Percentiles rank a stretch among this genome's conserved stretches.
Conservation (phyloP, 2,113 vertebrate species). For the Psittacus erithacus region DNA sequence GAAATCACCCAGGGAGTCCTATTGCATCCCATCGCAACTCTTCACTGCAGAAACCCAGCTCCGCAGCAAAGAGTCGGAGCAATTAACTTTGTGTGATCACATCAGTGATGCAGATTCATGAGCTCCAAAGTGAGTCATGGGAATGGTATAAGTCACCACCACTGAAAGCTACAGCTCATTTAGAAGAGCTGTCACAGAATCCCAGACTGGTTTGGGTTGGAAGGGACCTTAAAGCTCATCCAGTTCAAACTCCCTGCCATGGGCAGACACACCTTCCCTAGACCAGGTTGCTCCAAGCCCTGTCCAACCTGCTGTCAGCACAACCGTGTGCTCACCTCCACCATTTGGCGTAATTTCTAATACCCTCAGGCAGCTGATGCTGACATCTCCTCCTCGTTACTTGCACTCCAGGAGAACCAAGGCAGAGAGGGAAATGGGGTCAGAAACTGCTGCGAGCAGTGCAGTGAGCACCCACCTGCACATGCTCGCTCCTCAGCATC, state of each 20-base stretch:
- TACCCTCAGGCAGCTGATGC: background rate
- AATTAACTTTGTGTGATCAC: rapidly evolving
- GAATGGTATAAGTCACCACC: background rate
- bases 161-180: background rate
- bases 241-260: background rate
- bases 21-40: background rate
- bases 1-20: background rate
- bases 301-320: background rate
- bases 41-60: background rate
- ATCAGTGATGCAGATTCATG: rapidly evolving
- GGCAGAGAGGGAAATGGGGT: background rate
- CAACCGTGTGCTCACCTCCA: background rate
- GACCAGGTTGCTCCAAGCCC: background rate
- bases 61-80: background rate
- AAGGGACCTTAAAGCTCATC: background rate
- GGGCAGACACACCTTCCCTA: background rate
- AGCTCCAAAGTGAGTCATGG: background rate
- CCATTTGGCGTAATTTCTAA: background rate
- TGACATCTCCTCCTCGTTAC: background rate
- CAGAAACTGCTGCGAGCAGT: rapidly evolving
- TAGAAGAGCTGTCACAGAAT: background rate
- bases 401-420: background rate
- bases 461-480: rapidly evolving
- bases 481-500: rapidly evolving
- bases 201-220: background rate